Evolutionary conservation across 2,113 vertebrate species (phyloP).

Genomic region (Gymnobelideus leadbeateri): DNA sequence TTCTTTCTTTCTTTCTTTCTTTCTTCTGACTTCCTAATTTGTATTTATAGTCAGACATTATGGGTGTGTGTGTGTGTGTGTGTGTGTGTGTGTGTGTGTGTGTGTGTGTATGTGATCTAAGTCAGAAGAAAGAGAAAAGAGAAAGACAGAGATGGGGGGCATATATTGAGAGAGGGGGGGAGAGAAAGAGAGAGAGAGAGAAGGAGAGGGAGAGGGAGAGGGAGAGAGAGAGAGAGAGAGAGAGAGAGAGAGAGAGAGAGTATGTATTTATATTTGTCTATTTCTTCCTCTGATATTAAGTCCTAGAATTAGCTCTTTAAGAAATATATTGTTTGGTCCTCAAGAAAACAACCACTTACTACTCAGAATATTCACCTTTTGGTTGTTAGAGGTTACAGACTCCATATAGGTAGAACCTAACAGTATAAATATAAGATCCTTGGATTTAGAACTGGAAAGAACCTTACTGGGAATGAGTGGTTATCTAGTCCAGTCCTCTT

Average conservation of each 20-base stretch:
- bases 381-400: constrained; percentile 15
- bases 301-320: constrained; percentile 16
- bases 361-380: neutral
- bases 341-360: neutral
- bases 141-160: too few relatives aligned
- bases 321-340: neutral
- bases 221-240: too few relatives aligned
- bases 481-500: neutral
- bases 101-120: too few relatives aligned
- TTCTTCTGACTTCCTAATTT: too few relatives aligned
- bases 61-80: too few relatives aligned
- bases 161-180: neutral
- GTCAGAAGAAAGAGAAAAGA: too few relatives aligned
- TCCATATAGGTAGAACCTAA: constrained; percentile 5
- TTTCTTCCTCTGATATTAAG: constrained; percentile 39
- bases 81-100: too few relatives aligned
- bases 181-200: neutral
- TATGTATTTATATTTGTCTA: neutral
- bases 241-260: too few relatives aligned
- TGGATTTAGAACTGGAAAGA: neutral
- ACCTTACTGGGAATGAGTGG: neutral
- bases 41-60: too few relatives aligned
- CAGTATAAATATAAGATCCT: neutral
- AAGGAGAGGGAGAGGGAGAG: too few relatives aligned
- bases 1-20: too few relatives aligned